These are phyloP conservation scores for Anisognathus igniventris DNA, from an alignment of 2,797 vertebrate genomes.

Conservation along the genomic window DNA sequence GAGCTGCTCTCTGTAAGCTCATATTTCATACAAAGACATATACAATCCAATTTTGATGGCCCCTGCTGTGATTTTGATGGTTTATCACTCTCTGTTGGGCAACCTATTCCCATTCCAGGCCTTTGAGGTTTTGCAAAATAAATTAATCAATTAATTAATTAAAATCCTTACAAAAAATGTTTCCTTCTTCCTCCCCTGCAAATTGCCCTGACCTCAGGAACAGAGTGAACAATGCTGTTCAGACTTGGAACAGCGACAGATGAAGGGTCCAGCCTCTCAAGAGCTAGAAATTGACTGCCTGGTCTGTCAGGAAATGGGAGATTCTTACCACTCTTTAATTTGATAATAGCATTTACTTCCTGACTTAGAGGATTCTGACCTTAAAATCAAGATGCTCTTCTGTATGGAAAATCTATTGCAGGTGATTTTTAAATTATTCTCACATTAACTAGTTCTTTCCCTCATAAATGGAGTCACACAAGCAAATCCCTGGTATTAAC, in stretches of 20 bases:
- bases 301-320: constrained; percentile 40
- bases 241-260: constrained; percentile 49
- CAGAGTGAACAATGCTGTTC: constrained; percentile 50
- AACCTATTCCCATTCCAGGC: background rate
- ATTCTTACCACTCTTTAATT: constrained; percentile 47
- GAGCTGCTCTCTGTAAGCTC: background rate
- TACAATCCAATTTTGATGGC: background rate
- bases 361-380: constrained; percentile 22
- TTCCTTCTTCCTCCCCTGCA: constrained; percentile 50
- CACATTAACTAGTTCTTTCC: background rate
- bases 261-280: background rate
- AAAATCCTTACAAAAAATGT: background rate
- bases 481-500: background rate
- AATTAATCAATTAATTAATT: background rate
- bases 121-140: background rate
- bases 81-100: background rate
- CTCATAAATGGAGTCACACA: background rate
- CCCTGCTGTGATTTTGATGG: background rate
- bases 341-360: constrained; percentile 44
- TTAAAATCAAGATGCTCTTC: constrained; percentile 52
- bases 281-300: background rate
- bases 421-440: constrained; percentile 30
- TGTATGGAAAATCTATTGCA: constrained; percentile 27
- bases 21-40: background rate
- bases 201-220: constrained; percentile 56